These are phyloP conservation scores for Archips xylosteana DNA, from an alignment of 2,888 invertebrate species.

Conservation along the genomic window DNA sequence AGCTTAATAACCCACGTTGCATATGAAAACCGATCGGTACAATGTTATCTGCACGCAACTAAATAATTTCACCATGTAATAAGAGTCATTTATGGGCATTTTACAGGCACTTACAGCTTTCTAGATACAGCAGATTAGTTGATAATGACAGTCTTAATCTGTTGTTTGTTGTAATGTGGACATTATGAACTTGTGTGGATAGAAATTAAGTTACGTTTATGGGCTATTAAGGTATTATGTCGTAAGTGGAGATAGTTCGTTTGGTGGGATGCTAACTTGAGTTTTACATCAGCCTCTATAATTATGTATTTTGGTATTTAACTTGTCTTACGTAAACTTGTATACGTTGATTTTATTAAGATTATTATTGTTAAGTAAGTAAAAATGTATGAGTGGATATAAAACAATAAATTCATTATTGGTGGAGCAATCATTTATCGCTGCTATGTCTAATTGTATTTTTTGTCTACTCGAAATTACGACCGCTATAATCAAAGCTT, in stretches of 20 bases:
- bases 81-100: constrained; percentile 31
- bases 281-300: neutral
- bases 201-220: constrained; percentile 26
- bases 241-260: constrained; percentile 1
- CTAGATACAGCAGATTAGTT: constrained; percentile 34
- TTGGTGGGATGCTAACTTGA: neutral
- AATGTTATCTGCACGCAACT: constrained; percentile 29
- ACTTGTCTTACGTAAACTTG: neutral
- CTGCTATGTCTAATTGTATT: too few relatives aligned
- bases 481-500: too few relatives aligned
- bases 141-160: constrained; percentile 29
- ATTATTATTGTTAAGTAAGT: too few relatives aligned
- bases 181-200: constrained; percentile 6
- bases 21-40: neutral
- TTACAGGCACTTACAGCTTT: constrained; percentile 36
- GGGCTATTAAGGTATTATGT: constrained; percentile 13
- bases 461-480: too few relatives aligned
- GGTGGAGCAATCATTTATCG: too few relatives aligned
- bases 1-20: neutral
- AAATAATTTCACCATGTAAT: constrained; percentile 29
- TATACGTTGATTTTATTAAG: too few relatives aligned
- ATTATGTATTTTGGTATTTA: neutral
- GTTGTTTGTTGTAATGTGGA: constrained; percentile 6
- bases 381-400: neutral
- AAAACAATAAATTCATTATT: too few relatives aligned